Conservation (phyloP, 2,113 vertebrate species). For the Pteruthius melanotis region DNA sequence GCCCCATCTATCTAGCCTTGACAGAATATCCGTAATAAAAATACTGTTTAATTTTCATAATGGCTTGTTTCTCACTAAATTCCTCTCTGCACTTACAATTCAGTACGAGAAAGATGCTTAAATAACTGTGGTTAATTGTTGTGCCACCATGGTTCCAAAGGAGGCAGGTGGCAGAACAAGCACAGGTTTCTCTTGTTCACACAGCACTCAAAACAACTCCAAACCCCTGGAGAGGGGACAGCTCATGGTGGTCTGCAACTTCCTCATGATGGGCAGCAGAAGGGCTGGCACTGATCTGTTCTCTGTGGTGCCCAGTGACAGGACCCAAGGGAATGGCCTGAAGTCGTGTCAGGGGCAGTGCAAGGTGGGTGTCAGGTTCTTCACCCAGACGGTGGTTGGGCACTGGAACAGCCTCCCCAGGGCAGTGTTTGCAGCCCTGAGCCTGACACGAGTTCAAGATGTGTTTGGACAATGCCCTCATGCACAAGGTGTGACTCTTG, state of each 20-base stretch:
- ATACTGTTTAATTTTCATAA: conserved; percentile 26
- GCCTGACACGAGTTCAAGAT: neutral
- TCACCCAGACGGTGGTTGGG: neutral
- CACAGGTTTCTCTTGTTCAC: rapidly evolving
- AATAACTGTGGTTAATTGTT: neutral
- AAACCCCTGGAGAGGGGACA: neutral
- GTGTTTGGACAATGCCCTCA: neutral
- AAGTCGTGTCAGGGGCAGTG: neutral
- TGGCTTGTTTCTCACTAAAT: neutral
- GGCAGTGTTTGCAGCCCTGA: neutral
- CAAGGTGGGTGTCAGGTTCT: rapidly evolving
- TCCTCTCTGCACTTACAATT: neutral
- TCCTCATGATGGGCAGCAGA: neutral
- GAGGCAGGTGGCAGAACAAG: neutral
- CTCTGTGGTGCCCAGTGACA: neutral
- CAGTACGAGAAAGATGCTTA: neutral
- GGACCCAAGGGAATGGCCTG: neutral
- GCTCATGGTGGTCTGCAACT: neutral
- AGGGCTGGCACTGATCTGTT: neutral
- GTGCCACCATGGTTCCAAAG: neutral
- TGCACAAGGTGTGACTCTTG: neutral
- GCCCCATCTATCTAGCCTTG: neutral
- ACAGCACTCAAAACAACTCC: neutral
- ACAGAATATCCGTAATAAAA: conserved; percentile 24
- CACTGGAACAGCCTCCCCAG: neutral